Evolutionary conservation across 2,888 invertebrate genomes (phyloP).

Genomic region (Troides helena): DNA sequence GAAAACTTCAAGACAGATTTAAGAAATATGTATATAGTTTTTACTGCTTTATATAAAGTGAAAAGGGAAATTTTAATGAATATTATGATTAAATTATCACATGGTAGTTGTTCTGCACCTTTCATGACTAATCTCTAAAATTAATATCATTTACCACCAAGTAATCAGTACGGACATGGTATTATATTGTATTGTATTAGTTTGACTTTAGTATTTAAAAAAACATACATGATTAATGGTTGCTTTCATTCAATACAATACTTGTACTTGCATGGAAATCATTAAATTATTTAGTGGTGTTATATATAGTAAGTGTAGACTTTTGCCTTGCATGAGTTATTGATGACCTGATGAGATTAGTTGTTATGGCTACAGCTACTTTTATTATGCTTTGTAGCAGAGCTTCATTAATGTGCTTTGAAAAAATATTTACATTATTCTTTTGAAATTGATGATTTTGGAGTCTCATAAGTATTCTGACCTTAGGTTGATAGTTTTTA

Average conservation of each 20-base stretch:
- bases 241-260: no score
- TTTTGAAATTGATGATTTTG: neutral
- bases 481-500: neutral
- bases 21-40: neutral
- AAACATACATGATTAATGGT: no score
- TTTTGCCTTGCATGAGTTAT: conserved; percentile 10
- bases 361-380: neutral
- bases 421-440: neutral
- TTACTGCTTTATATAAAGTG: neutral
- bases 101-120: neutral
- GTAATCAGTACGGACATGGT: neutral
- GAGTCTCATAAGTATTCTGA: neutral
- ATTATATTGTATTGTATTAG: neutral
- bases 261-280: no score
- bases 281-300: no score
- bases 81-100: neutral
- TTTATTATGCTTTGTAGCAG: neutral
- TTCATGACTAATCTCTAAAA: neutral
- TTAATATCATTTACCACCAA: neutral
- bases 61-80: neutral
- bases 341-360: neutral
- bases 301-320: conserved; percentile 4
- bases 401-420: conserved; percentile 2
- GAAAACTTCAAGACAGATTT: neutral
- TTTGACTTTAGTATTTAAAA: neutral